These are phyloP conservation scores for Altica lythri DNA, from an alignment of 2,888 invertebrate genomes.

Conservation along the genomic window DNA sequence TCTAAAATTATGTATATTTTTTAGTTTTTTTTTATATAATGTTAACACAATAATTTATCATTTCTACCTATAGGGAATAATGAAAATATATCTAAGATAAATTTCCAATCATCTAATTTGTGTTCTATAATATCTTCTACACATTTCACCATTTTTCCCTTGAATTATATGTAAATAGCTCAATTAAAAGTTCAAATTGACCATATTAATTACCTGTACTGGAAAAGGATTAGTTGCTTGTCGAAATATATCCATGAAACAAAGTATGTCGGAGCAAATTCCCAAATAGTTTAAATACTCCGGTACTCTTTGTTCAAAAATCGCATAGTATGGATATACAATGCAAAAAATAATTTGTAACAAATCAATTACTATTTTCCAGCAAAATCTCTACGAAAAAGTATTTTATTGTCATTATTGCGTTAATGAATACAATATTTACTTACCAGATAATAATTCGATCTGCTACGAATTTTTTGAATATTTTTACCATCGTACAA, in stretches of 20 bases:
- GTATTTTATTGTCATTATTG: too few species aligned
- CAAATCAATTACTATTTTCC: slow-evolving; percentile 59
- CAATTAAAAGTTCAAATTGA: not conserved
- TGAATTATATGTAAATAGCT: slow-evolving; percentile 43
- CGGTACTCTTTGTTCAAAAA: slow-evolving; percentile 57
- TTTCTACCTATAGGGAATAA: slow-evolving; percentile 28
- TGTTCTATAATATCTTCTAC: slow-evolving; percentile 56
- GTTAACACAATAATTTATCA: not conserved
- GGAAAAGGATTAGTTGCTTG: slow-evolving; percentile 55
- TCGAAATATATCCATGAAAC: slow-evolving; percentile 58
- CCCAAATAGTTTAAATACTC: slow-evolving; percentile 56
- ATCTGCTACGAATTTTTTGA: too few species aligned
- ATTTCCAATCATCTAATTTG: slow-evolving; percentile 59
- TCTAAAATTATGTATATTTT: slow-evolving; percentile 22
- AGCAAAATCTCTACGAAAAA: too few species aligned
- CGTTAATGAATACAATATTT: too few species aligned
- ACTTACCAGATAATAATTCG: too few species aligned
- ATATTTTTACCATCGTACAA: slow-evolving; percentile 2
- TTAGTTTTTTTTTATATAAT: not conserved
- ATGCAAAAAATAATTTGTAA: slow-evolving; percentile 58
- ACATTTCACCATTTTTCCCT: slow-evolving; percentile 54
- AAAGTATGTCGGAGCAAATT: slow-evolving; percentile 56
- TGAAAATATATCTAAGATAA: slow-evolving; percentile 58
- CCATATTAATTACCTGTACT: slow-evolving; percentile 14
- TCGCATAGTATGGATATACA: slow-evolving; percentile 60